A percentile compares a stretch with the other conserved stretches of the same genome.
These are phyloP conservation scores for Etheostoma spectabile DNA, from an alignment of 2,113 vertebrate genomes.

Conservation along the genomic window DNA sequence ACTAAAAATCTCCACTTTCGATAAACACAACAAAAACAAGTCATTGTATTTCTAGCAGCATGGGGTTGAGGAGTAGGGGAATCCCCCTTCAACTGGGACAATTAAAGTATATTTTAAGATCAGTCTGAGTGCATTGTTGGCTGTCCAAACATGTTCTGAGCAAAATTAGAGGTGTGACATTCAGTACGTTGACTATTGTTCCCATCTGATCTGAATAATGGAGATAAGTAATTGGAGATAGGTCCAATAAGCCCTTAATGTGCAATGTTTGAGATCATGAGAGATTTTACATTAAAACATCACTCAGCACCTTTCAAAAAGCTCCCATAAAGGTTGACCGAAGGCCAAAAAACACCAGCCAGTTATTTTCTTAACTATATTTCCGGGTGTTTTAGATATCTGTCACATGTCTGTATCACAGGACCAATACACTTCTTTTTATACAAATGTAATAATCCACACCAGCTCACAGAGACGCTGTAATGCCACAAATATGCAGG, in stretches of 20 bases:
- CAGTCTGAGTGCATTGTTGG: constrained; percentile 14
- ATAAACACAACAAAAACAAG: constrained; percentile 68
- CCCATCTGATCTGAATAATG: constrained; percentile 27
- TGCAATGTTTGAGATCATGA: constrained; percentile 31
- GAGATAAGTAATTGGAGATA: constrained; percentile 39
- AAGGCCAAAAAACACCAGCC: constrained; percentile 6
- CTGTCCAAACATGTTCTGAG: constrained; percentile 67
- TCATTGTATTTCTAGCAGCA: constrained; percentile 62
- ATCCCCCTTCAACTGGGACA: constrained; percentile 58
- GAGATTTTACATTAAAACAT: constrained; percentile 49
- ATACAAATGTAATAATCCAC: constrained; percentile 6
- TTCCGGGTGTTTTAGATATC: constrained; percentile 19
- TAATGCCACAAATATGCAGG: neutral
- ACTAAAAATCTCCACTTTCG: constrained; percentile 71
- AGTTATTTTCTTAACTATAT: neutral
- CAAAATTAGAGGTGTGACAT: constrained; percentile 53
- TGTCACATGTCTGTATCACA: neutral
- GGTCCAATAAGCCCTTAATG: constrained; percentile 25
- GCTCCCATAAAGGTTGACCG: constrained; percentile 30
- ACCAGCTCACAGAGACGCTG: neutral
- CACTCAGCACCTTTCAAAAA: constrained; percentile 15
- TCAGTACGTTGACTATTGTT: constrained; percentile 43
- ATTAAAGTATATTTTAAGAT: constrained; percentile 58
- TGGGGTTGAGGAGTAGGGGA: constrained; percentile 47
- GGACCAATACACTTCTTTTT: neutral